Percentiles rank a stretch among this genome's conserved stretches.
Evolutionary conservation across 2,888 invertebrate species (phyloP).

Genomic region (Callyntrura sp.): DNA sequence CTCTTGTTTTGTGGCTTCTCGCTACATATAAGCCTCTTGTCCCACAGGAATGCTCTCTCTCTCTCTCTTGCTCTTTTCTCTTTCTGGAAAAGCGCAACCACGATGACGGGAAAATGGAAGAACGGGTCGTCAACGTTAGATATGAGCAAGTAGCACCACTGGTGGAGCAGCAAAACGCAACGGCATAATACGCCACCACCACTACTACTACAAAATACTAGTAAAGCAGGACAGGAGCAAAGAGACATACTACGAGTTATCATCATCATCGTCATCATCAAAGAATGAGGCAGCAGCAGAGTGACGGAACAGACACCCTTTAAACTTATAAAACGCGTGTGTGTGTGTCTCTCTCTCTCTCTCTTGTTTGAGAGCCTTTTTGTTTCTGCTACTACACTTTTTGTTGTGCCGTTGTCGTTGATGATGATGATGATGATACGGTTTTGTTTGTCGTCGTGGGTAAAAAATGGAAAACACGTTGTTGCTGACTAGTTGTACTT

Average conservation of each 20-base stretch:
- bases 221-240: conserved; percentile 24
- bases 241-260: conserved; percentile 40
- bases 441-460: background rate
- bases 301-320: conserved; percentile 33
- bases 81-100: conserved; percentile 16
- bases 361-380: background rate
- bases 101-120: background rate
- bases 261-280: conserved; percentile 24
- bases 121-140: conserved; percentile 6
- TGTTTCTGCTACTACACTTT: background rate
- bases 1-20: conserved; percentile 83
- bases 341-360: background rate
- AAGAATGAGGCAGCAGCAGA: conserved; percentile 27
- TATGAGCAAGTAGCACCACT: conserved; percentile 46
- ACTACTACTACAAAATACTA: background rate
- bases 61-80: conserved; percentile 6
- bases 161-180: conserved; percentile 15
- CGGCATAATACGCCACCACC: background rate
- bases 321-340: conserved; percentile 5
- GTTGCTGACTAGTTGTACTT: conserved; percentile 26
- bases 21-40: conserved; percentile 78
- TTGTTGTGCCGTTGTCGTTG: background rate
- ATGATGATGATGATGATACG: conserved; percentile 7
- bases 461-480: conserved; percentile 44
- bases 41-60: conserved; percentile 78